Base-by-base conservation (phyloP, 2,113 vertebrate genomes). In the Hydropotes inermis region DNA sequence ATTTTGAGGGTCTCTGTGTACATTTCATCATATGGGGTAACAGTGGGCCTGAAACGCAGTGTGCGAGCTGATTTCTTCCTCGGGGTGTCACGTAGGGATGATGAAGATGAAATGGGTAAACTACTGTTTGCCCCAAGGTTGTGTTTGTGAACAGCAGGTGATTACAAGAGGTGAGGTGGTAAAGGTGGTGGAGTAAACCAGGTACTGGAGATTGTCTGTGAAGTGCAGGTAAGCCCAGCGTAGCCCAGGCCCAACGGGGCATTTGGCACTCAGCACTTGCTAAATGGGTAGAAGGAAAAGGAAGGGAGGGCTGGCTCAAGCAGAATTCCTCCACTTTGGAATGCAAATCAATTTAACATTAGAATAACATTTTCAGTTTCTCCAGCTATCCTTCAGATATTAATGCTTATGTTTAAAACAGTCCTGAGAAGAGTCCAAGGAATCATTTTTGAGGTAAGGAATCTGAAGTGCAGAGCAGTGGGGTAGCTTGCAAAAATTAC, bases 1-100 rank as follows among this genome's bases (percentile, higher is more conserved):
- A 99, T 98, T 98, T 99, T 98, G 98, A 99, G 99, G 93, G 98
- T 98, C 98, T 98, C 97, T 98, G 98, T 98, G 98, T 99, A 98
- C 98, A 99, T 99, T 98, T 98, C 98, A 98, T 98, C 98, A 98
- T 83, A 95, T 74, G 5, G 23, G 86, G 96, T 88, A 95, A 97
- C 76, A 78, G 91, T 91, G 89, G 91, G 97, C 87, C 98, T 94
- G 97, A 98, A 98, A 96, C 89, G 78, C 92, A 93, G 10, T 79
- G 87, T 87, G 97, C 43, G 84, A 91, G 96, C 86, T 98, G 92
- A 97, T 82, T 89, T 97, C 97, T 96, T 97, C 93, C 94, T 97
- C 61, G 10, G 83, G 57, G 89, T 78, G 98, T 97, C 92, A 83
- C 86, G 67, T 96, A 87, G 96, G 96, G 95, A 54, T 5, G 17